phyloP scores from a whole-genome alignment of 2,797 vertebrate species.

The Phoeniculus purpureus region DNA sequence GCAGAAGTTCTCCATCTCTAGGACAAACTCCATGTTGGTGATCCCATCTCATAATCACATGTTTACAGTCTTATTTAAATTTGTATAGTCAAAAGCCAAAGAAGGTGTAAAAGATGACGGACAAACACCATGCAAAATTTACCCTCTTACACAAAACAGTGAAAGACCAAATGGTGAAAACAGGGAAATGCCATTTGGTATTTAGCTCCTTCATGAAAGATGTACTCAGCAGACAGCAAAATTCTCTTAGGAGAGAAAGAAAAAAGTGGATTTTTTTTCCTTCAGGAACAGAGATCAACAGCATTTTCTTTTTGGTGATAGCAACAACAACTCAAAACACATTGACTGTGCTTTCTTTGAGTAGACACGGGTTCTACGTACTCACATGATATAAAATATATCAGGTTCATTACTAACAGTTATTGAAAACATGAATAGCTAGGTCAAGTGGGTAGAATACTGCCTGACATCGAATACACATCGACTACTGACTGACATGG shows the following conservation, averaged over 20 bases:
- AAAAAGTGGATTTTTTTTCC: background rate
- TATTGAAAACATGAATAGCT: too few species aligned
- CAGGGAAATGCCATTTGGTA: background rate
- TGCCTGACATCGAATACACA: too few species aligned
- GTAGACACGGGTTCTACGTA: background rate
- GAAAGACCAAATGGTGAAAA: background rate
- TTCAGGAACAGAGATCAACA: background rate
- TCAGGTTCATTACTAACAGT: too few species aligned
- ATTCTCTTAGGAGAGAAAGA: background rate
- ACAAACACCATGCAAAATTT: background rate
- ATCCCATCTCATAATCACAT: background rate
- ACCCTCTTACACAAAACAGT: background rate
- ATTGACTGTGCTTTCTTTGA: background rate
- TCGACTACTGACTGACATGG: background rate
- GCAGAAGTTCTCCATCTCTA: background rate
- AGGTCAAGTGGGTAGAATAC: too few species aligned
- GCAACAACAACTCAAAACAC: background rate
- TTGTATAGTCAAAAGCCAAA: background rate
- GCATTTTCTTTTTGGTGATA: background rate
- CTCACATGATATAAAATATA: background rate
- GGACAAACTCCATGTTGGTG: rapidly evolving
- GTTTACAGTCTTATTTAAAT: background rate
- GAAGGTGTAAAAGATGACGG: background rate
- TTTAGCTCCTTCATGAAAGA: background rate
- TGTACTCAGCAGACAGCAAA: background rate